Evolutionary conservation across 2,113 vertebrate genomes (phyloP).

Genomic region (Grammomys surdaster): DNA sequence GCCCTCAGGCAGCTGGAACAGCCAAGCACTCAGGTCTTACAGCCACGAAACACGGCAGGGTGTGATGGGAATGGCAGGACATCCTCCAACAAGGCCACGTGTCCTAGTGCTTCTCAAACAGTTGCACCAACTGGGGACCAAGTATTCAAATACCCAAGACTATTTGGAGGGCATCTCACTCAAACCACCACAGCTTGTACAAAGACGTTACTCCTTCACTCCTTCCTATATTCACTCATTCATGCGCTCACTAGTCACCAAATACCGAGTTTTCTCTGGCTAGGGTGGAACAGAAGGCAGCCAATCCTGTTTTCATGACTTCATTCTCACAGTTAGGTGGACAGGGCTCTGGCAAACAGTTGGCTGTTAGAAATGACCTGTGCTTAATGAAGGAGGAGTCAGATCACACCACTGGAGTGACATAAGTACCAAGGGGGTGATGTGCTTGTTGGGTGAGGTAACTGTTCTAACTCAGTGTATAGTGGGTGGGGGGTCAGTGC

Average conservation of each 20-base stretch:
- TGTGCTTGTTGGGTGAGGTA: too few relatives aligned
- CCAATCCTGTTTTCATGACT: neutral
- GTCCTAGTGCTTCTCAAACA: neutral
- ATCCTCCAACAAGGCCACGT: neutral
- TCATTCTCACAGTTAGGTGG: neutral
- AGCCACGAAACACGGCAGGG: neutral
- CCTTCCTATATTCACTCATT: neutral
- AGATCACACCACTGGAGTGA: neutral
- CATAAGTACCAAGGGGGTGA: neutral
- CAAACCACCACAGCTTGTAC: too few relatives aligned
- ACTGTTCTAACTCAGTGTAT: too few relatives aligned
- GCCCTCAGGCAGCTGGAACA: neutral
- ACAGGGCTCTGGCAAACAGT: neutral
- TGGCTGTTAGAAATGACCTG: neutral
- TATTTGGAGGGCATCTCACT: neutral
- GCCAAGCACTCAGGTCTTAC: neutral
- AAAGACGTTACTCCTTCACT: neutral
- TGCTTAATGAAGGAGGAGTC: too few relatives aligned
- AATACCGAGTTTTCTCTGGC: neutral
- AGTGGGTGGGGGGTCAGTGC: neutral
- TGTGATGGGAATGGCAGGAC: neutral
- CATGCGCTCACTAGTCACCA: neutral
- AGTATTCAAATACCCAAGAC: neutral
- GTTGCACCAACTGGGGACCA: neutral
- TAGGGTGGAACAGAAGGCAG: neutral